Evolutionary conservation across 1,140 invertebrate genomes (phyloP).

Genomic region (Parasteatoda tepidariorum): DNA sequence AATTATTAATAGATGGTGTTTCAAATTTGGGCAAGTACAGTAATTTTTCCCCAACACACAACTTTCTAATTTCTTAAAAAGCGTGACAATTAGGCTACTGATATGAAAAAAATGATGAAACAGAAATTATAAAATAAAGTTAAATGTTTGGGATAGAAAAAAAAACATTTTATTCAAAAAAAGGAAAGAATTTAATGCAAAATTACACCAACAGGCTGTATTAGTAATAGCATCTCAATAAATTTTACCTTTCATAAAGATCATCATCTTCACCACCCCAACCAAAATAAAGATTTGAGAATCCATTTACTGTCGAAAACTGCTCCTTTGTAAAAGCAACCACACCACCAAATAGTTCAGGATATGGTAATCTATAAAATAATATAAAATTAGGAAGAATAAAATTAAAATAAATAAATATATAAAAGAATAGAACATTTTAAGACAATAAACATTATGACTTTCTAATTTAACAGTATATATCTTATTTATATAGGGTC

Average conservation of each 20-base stretch:
- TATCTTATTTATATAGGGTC: no score
- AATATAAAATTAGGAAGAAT: background rate
- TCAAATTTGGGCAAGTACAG: no score
- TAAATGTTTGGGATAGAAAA: background rate
- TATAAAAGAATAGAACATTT: background rate
- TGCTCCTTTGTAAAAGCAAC: conserved; percentile 64
- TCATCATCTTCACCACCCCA: conserved; percentile 67
- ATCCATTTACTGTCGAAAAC: conserved; percentile 64
- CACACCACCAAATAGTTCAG: conserved; percentile 65
- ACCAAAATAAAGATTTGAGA: conserved; percentile 64
- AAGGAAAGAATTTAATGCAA: background rate
- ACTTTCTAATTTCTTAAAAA: no score
- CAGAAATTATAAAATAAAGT: background rate
- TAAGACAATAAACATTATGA: background rate
- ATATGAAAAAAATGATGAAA: no score
- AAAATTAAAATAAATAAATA: background rate
- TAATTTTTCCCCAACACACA: no score
- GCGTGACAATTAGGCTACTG: no score
- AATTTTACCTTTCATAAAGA: conserved; percentile 59
- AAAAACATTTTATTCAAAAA: background rate
- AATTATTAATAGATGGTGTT: no score
- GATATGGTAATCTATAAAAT: conserved; percentile 62
- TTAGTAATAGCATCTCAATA: no score
- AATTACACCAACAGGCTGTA: background rate
- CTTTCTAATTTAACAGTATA: no score